A percentile compares a stretch with the other conserved stretches of the same genome.
Evolutionary conservation across 2,113 vertebrate genomes (phyloP).

Genomic region (Plecotus auritus): DNA sequence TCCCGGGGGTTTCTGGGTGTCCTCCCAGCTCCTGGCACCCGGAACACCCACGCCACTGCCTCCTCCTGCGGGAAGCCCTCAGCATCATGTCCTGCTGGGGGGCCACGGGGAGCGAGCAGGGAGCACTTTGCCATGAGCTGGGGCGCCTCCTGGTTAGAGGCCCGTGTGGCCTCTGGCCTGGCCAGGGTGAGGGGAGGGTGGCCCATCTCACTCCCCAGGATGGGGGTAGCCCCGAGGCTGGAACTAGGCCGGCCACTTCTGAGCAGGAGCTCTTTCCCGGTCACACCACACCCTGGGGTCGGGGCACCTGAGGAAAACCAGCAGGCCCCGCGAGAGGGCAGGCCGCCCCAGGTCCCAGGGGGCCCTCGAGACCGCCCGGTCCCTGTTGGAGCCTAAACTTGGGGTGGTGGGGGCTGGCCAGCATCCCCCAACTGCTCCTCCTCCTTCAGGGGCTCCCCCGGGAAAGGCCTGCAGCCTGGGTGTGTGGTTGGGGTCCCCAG

Average conservation of each 20-base stretch:
- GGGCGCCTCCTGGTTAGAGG: background rate
- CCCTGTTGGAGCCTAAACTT: too few species aligned
- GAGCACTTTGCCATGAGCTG: accelerated
- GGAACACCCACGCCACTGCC: background rate
- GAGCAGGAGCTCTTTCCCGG: background rate
- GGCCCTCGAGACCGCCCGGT: background rate
- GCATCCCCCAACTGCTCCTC: background rate
- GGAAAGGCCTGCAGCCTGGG: too few species aligned
- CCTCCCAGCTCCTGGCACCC: background rate
- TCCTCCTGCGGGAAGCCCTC: background rate
- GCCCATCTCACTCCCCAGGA: background rate
- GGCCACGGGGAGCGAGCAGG: background rate
- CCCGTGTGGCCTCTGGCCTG: background rate
- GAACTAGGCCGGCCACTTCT: background rate
- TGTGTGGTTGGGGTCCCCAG: background rate
- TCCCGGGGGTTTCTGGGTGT: accelerated
- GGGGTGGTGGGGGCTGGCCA: background rate
- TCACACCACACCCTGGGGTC: background rate
- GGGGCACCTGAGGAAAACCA: background rate
- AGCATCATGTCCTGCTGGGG: accelerated
- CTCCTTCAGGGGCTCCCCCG: accelerated
- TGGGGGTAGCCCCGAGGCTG: background rate
- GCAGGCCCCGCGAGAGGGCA: background rate
- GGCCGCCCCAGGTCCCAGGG: background rate
- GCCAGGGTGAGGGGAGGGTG: too few species aligned